These are phyloP conservation scores for Sarcophaga caerulescens DNA, from an alignment of 2,888 invertebrate species.

Conservation along the genomic window DNA sequence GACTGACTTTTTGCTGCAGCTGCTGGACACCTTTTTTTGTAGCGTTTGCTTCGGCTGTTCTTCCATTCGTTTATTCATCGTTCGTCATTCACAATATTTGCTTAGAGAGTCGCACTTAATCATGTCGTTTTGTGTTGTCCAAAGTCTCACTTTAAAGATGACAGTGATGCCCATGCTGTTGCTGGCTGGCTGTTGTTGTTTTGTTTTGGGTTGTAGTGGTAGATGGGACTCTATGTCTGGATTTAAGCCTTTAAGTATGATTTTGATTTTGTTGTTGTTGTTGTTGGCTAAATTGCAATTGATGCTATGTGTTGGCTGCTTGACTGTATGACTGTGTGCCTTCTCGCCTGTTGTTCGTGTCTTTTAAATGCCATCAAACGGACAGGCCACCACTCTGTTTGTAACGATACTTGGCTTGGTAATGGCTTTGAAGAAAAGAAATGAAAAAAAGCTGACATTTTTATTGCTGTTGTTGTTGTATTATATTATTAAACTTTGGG, in stretches of 20 bases:
- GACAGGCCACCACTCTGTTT: no score
- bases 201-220: not conserved
- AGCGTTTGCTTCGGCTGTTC: not conserved
- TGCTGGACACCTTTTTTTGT: not conserved
- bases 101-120: slow-evolving; percentile 68
- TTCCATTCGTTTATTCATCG: not conserved
- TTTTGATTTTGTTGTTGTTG: not conserved
- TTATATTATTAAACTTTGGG: slow-evolving; percentile 65
- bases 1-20: no score
- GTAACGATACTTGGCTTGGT: not conserved
- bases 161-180: slow-evolving; percentile 60
- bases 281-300: not conserved
- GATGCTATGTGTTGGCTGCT: slow-evolving; percentile 22
- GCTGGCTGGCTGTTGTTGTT: slow-evolving; percentile 24
- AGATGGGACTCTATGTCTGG: not conserved
- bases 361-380: slow-evolving; percentile 1
- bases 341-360: slow-evolving; percentile 36
- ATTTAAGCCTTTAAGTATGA: not conserved
- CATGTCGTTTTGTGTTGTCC: slow-evolving; percentile 68
- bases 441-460: not conserved
- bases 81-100: slow-evolving; percentile 66
- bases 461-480: not conserved
- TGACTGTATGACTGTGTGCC: not conserved
- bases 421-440: not conserved
- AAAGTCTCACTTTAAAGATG: slow-evolving; percentile 65